Base-by-base conservation (phyloP, 2,113 vertebrate genomes). In the Bubo bubo region DNA sequence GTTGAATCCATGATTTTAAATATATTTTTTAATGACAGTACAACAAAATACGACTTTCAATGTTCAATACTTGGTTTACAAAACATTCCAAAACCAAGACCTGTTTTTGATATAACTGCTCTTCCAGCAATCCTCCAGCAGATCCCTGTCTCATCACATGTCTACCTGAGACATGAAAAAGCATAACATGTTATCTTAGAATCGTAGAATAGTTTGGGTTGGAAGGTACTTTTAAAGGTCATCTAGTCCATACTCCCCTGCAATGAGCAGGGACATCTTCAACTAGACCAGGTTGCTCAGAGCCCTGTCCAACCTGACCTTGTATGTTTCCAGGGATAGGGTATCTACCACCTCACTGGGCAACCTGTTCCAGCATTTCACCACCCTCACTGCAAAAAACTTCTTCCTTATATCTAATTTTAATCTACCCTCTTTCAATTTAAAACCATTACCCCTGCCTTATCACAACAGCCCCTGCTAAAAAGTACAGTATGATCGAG, bases 341-440 rank as follows among this genome's bases (percentile, higher is more conserved):
- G 8, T 20, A 55, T 60, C 45, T 27, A 32, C 17, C 19, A 49
- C 16, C 43, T 37, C 16, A n/a, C 37, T 27, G 45, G 22, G 13
- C 4, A 81, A 66, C 3, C 5, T 27, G 45, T 12, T 14, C 39
- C 39, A 32, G 23, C 21, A 17, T 60, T 71, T 23, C 9, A 53
- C 10, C 39, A 60, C 0, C 4, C n/a, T 49, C 30, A 37, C 1
- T 5, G 12, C 9, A n/a, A 59, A 34, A 71, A 50, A 23, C 3
- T 11, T 35, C 15, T n/a, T 80, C 30, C 30, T 67, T 64, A 1
- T 24, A 43, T 18, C 12, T 27, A 55, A 15, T 37, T 9, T 60
- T 49, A 64, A 43, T 27, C 22, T 17, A 49, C 15, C 5, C 5
- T 60, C n/a, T 70, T 39, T 19, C 16, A 32, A 12, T 43, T 75